Evolutionary conservation across 2,797 vertebrate species (phyloP).

Genomic region (Sphenopsis melanotis): DNA sequence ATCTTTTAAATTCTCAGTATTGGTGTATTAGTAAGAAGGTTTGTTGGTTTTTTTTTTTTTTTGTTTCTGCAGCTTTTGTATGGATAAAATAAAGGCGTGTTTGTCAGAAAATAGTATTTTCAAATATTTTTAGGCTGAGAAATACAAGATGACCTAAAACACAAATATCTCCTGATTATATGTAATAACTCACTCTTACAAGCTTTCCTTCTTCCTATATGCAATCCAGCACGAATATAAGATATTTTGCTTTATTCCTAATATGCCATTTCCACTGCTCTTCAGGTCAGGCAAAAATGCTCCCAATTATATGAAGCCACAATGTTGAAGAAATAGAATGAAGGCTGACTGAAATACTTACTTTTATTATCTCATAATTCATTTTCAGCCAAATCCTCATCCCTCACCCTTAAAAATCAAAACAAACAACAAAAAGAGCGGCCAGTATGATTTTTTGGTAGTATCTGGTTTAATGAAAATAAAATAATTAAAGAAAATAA

Average conservation of each 20-base stretch:
- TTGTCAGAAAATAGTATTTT: background rate
- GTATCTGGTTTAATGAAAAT: background rate
- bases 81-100: rapidly evolving
- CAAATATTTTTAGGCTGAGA: background rate
- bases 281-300: background rate
- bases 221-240: background rate
- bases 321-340: background rate
- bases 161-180: background rate
- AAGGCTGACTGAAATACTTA: background rate
- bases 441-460: background rate
- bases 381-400: background rate
- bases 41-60: background rate
- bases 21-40: background rate
- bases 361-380: background rate
- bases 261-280: background rate
- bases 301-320: background rate
- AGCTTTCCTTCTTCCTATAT: background rate
- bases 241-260: background rate
- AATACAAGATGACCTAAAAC: background rate
- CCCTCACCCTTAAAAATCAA: background rate
- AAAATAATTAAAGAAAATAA: background rate
- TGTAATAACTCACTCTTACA: background rate
- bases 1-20: background rate
- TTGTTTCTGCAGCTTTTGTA: background rate
- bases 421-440: background rate